Conservation (phyloP, 2,888 invertebrate genomes). For the Tortricodes alternella region DNA sequence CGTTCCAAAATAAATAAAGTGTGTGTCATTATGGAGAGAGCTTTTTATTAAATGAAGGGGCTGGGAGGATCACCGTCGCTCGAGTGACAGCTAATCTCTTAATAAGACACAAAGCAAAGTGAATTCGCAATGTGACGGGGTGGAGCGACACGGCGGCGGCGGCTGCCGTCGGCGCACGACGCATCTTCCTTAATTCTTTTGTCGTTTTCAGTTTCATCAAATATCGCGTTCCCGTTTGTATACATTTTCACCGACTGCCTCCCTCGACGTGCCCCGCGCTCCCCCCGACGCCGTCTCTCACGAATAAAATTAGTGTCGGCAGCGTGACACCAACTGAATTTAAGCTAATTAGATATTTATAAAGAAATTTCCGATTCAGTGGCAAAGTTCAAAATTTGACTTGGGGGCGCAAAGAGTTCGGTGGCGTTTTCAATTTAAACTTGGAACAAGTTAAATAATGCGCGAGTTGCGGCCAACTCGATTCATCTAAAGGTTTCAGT, state of each 20-base stretch:
- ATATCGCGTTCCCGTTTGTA: constrained; percentile 79
- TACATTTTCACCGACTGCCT: constrained; percentile 69
- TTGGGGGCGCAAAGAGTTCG: constrained; percentile 78
- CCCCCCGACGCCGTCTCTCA: constrained; percentile 71
- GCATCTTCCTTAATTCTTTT: constrained; percentile 73
- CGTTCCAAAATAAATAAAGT: not conserved
- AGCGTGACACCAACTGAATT: constrained; percentile 82
- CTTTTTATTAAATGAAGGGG: constrained; percentile 52
- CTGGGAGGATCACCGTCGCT: constrained; percentile 42
- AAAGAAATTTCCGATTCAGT: constrained; percentile 82
- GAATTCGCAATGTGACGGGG: constrained; percentile 59
- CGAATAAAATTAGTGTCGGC: constrained; percentile 82
- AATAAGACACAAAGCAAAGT: constrained; percentile 69
- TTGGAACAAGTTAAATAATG: constrained; percentile 82
- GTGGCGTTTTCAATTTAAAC: constrained; percentile 82
- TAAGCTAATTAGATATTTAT: constrained; percentile 83
- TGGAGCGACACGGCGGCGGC: constrained; percentile 41
- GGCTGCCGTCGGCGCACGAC: constrained; percentile 31
- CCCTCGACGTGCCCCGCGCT: constrained; percentile 43
- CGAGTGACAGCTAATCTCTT: constrained; percentile 65
- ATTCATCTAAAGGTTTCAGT: constrained; percentile 66
- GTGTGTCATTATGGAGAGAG: constrained; percentile 33
- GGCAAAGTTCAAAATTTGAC: constrained; percentile 82
- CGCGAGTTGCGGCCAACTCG: constrained; percentile 78
- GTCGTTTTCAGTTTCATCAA: constrained; percentile 80